Evolutionary conservation across 2,113 vertebrate species (phyloP).

Genomic region (Pollachius pollachius): DNA sequence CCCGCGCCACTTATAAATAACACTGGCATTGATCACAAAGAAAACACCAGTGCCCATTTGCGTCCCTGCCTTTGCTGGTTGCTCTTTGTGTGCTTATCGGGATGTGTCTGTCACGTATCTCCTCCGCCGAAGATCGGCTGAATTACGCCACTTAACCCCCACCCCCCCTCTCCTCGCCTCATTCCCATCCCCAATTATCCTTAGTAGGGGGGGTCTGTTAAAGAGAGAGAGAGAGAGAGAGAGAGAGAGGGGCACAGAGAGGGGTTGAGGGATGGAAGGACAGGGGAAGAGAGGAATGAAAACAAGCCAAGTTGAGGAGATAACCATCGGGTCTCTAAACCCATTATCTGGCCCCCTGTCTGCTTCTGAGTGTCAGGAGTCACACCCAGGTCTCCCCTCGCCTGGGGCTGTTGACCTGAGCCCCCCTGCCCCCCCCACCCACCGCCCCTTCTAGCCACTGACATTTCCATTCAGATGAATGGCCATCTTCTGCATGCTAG

Average conservation of each 20-base stretch:
- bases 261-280: conserved; percentile 23
- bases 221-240: conserved; percentile 9
- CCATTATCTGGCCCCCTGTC: conserved; percentile 72
- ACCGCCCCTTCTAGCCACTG: conserved; percentile 19
- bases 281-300: conserved; percentile 58
- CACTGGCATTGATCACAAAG: conserved; percentile 51
- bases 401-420: conserved; percentile 72
- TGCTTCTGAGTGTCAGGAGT: conserved; percentile 70
- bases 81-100: conserved; percentile 45
- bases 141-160: conserved; percentile 67
- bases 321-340: conserved; percentile 78
- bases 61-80: conserved; percentile 37
- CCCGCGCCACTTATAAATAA: conserved; percentile 42
- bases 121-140: conserved; percentile 41
- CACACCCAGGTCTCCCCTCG: conserved; percentile 72
- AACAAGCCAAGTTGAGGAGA: conserved; percentile 67
- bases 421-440: conserved; percentile 63
- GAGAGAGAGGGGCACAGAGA: conserved; percentile 7
- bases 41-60: conserved; percentile 50
- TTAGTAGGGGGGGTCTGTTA: conserved; percentile 39
- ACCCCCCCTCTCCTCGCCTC: conserved; percentile 45
- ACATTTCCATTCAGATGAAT: conserved; percentile 77
- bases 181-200: conserved; percentile 44
- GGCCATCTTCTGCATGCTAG: conserved; percentile 68
- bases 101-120: conserved; percentile 58